Percentiles rank a stretch among this genome's conserved stretches.
Conservation (phyloP, 2,797 vertebrate species). For the Mormyrops boulengeri region DNA sequence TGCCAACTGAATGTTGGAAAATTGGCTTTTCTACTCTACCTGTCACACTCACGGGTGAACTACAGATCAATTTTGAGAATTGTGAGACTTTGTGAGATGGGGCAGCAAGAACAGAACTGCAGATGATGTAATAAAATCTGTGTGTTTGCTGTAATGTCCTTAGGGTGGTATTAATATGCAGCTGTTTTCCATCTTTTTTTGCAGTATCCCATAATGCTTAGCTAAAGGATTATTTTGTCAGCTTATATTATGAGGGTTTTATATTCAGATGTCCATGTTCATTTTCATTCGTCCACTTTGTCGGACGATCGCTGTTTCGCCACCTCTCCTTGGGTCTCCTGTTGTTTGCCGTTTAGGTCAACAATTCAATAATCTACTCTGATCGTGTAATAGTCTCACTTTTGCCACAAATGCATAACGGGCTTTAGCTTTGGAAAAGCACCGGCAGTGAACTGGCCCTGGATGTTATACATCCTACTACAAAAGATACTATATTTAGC, state of each 20-base stretch:
- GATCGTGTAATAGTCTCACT: not conserved
- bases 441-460: not conserved
- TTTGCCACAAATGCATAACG: not conserved
- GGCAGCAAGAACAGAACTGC: not conserved
- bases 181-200: not conserved
- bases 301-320: not conserved
- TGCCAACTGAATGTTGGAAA: not conserved
- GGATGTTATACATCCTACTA: not conserved
- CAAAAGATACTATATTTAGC: not conserved
- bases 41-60: not conserved
- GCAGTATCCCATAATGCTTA: not conserved
- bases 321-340: not conserved
- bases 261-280: not conserved
- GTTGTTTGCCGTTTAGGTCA: not conserved
- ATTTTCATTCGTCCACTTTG: not conserved
- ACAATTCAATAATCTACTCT: not conserved
- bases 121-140: slow-evolving; percentile 13
- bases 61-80: not conserved
- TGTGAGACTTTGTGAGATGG: not conserved
- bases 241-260: not conserved
- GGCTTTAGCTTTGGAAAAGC: not conserved
- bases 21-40: not conserved
- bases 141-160: slow-evolving; percentile 15
- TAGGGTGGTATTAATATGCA: slow-evolving; percentile 10
- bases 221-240: not conserved